Base-by-base conservation (phyloP, 1,140 invertebrate genomes). In the Drosophila repleta region DNA sequence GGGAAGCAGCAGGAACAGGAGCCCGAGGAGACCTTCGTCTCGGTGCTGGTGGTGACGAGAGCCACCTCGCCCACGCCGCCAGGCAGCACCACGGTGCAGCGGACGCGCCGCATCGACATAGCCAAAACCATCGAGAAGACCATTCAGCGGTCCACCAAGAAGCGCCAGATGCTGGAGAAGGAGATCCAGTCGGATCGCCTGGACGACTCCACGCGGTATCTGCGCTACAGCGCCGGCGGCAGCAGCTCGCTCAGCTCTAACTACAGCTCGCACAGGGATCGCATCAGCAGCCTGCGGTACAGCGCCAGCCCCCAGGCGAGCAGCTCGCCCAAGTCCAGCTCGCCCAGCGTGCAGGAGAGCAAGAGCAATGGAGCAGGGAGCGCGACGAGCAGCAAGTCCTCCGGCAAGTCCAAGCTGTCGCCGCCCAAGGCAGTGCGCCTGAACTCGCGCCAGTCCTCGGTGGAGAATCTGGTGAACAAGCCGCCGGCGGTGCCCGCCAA, bases 41-140 rank as follows among this genome's bases (percentile, higher is more conserved):
- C 93, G 1, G 79, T 96, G 4, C 93, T 93, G 4, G 93, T 96
- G 17, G 92, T 96, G 0, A 96, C 95, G 0, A 92, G 96, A 73
- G 94, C 94, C 37, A 97, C 96, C 1, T 96, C 96, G 7, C 96
- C 96, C 1, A 95, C 94, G 0, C 94, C 95, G 1, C 95, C 95
- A 1, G 93, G 94, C n/a, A 94, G 94, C 13, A 84, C 75, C 13
- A 90, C 90, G n/a, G 92, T 93, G n/a, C 92, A 95, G 2, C 92
- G 95, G 75, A 94, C 93, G 8, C 93, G 95, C 69, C 92, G 95
- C 78, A 94, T 94, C 0, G 95, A 96, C 66, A 93, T 95, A 65
- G 94, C 95, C 6, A 95, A 95, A 85, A 93, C 94, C 20, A 93
- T 95, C 45, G 94, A 96, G 83, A 95, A 95, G 91, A 94, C 94